Base-by-base conservation (phyloP, 2,113 vertebrate species). In the Elachura formosa region DNA sequence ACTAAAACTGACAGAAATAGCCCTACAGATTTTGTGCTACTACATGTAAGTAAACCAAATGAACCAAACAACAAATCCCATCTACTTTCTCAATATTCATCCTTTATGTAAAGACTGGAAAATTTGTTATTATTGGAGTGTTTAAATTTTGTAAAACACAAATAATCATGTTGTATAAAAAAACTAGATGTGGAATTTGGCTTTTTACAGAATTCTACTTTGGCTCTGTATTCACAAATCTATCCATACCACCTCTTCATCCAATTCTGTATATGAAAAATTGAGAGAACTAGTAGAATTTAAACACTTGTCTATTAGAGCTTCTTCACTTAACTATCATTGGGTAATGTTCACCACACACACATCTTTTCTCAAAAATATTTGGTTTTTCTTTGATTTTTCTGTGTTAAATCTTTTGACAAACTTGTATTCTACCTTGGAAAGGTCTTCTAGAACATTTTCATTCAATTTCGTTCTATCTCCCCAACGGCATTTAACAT, bases 51-150 rank as follows among this genome's bases (percentile, higher is more conserved):
- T n/a, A 87, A 93, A 59, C 10, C 12, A 41, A 41, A 34, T 11
- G 41, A 78, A 66, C 5, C 22, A 64, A 76, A 0, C 7, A 64
- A 63, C 0, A 64, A 79, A 38, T 1, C 1, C 3, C 24, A 23
- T 24, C 15, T n/a, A 69, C 29, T 78, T 84, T 45, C 34, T 66
- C 19, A 81, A 11, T 75, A 78, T 78, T 55, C 21, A 66, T 3
- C 8, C 56, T 43, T 56, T 61, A 52, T 0, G 0, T 20, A n/a
- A 7, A 31, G 12, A 17, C n/a, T 72, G 12, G 9, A 46, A 38
- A 46, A 48, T n/a, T n/a, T n/a, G n/a, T n/a, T n/a, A n/a, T 40
- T 73, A 38, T 61, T 31, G 10, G 26, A 62, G 2, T 36, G n/a
- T 40, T 89, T 69, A 52, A 29, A 38, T 73, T 73, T 64, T 43